Conservation (phyloP, 2,797 vertebrate species). For the Pelodytes ibericus region DNA sequence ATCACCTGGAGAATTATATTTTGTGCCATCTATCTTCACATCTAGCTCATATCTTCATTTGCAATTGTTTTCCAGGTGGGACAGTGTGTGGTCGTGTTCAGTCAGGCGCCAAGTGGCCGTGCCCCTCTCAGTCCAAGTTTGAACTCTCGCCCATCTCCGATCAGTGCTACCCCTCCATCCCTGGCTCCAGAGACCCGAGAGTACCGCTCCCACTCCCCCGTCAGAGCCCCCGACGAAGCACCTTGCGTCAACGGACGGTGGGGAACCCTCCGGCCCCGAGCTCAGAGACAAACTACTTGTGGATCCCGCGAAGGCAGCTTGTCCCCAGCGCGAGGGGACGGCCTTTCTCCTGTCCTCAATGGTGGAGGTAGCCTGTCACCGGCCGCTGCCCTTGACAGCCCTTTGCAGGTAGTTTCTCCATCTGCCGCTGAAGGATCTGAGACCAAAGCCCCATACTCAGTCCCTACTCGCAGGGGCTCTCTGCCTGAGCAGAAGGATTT, state of each 20-base stretch:
- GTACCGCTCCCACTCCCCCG: slow-evolving; percentile 89
- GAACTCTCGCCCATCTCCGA: slow-evolving; percentile 95
- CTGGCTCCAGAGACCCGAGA: slow-evolving; percentile 86
- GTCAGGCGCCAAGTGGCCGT: slow-evolving; percentile 93
- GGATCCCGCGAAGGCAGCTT: slow-evolving; percentile 88
- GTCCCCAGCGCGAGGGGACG: slow-evolving; percentile 84
- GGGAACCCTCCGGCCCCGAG: slow-evolving; percentile 90
- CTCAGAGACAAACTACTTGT: slow-evolving; percentile 77
- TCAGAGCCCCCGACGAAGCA: slow-evolving; percentile 87
- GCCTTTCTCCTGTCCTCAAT: slow-evolving; percentile 83
- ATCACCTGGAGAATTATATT: no score
- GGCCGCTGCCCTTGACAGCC: slow-evolving; percentile 77
- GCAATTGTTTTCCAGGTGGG: slow-evolving; percentile 83
- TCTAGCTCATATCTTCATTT: no score
- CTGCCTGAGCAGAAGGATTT: slow-evolving; percentile 76
- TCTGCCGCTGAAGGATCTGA: slow-evolving; percentile 69
- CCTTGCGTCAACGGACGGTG: slow-evolving; percentile 96
- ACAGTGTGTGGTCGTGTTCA: slow-evolving; percentile 97
- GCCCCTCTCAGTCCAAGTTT: slow-evolving; percentile 96
- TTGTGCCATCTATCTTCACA: no score
- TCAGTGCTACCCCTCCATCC: slow-evolving; percentile 91
- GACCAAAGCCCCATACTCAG: slow-evolving; percentile 64
- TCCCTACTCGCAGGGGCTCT: slow-evolving; percentile 65
- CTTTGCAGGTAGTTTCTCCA: slow-evolving; percentile 80
- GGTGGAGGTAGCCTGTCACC: slow-evolving; percentile 85